Evolutionary conservation across 2,888 invertebrate genomes (phyloP).

Genomic region (Cephus nigrinus): DNA sequence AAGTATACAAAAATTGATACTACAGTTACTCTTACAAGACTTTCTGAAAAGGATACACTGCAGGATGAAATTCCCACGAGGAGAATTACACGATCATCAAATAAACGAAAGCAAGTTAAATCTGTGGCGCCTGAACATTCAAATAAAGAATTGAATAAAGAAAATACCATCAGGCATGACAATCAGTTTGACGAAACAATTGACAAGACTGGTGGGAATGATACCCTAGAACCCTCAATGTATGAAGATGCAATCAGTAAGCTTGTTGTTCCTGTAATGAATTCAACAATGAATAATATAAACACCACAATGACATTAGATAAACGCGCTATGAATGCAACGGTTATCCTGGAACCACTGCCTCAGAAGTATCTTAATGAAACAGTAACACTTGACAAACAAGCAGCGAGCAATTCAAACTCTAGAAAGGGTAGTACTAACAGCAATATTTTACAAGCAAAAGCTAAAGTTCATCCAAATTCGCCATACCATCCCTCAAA

Average conservation of each 20-base stretch:
- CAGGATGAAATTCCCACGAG: background rate
- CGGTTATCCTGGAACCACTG: constrained; percentile 49
- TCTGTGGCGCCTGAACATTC: constrained; percentile 1
- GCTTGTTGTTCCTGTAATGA: constrained; percentile 51
- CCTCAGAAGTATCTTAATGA: constrained; percentile 38
- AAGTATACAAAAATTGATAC: constrained; percentile 23
- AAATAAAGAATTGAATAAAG: constrained; percentile 27
- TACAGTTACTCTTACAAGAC: constrained; percentile 33
- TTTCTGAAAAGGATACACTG: background rate
- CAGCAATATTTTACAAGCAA: constrained; percentile 1
- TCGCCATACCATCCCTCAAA: constrained; percentile 11
- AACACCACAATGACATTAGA: constrained; percentile 18
- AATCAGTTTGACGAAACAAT: constrained; percentile 14
- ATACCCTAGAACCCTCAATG: constrained; percentile 51
- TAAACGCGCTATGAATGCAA: constrained; percentile 49
- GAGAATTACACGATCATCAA: constrained; percentile 5
- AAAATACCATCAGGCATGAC: background rate
- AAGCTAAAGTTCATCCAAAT: background rate
- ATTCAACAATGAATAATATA: constrained; percentile 55
- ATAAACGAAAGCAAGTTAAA: constrained; percentile 3
- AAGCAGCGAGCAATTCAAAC: constrained; percentile 13
- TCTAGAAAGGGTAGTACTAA: constrained; percentile 19
- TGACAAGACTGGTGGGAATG: constrained; percentile 24
- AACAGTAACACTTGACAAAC: constrained; percentile 47
- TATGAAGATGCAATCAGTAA: constrained; percentile 61